A percentile compares a stretch with the other conserved stretches of the same genome.
Evolutionary conservation across 2,888 invertebrate species (phyloP).

Genomic region (Mesopsocus fuscifrons): DNA sequence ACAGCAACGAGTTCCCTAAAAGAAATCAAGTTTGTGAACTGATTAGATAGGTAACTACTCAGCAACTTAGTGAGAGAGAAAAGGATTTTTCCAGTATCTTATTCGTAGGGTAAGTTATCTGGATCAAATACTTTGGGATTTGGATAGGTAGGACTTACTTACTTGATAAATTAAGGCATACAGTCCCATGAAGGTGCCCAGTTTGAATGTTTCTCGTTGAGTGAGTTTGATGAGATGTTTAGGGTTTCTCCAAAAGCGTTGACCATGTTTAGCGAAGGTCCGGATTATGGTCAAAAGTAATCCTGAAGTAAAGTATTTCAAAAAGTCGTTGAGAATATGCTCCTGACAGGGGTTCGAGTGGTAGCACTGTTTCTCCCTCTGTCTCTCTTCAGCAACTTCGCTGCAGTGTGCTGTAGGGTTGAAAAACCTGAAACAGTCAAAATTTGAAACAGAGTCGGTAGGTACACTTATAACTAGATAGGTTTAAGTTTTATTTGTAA

Average conservation of each 20-base stretch:
- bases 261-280: neutral
- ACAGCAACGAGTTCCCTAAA: no score
- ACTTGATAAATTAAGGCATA: neutral
- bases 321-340: neutral
- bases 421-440: conserved; percentile 4
- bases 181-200: neutral
- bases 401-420: neutral
- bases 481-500: no score
- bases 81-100: no score
- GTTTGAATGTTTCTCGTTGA: neutral
- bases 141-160: no score
- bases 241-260: no score
- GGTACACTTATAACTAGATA: no score
- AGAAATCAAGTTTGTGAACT: no score
- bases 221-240: neutral
- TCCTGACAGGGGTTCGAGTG: neutral
- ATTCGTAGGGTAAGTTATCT: no score
- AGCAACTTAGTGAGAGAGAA: no score
- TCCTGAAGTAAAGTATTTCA: conserved; percentile 4
- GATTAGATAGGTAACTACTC: no score
- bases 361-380: neutral
- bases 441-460: no score
- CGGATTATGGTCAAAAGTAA: neutral
- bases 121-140: no score
- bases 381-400: neutral